Evolutionary conservation across 2,888 invertebrate species (phyloP).

Genomic region (Coenonympha arcania): DNA sequence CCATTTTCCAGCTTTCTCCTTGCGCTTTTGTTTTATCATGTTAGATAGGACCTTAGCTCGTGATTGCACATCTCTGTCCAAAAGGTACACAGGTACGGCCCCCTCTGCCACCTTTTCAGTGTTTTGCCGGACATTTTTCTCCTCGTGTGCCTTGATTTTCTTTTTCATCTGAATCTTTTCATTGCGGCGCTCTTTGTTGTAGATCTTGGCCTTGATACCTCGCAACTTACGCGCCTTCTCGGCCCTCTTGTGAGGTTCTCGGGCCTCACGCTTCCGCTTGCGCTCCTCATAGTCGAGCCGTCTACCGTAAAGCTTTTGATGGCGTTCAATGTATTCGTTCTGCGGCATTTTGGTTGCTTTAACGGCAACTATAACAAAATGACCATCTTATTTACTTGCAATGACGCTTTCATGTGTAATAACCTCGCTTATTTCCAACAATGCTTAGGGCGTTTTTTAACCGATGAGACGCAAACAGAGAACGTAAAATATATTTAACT

Average conservation of each 20-base stretch:
- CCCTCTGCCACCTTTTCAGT: slow-evolving; percentile 90
- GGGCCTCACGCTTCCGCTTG: slow-evolving; percentile 95
- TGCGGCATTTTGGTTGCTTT: slow-evolving; percentile 89
- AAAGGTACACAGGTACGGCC: slow-evolving; percentile 95
- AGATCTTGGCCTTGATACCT: slow-evolving; percentile 97
- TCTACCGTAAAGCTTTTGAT: slow-evolving; percentile 95
- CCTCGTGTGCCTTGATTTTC: slow-evolving; percentile 97
- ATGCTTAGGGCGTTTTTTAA: background rate
- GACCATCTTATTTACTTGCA: slow-evolving; percentile 44
- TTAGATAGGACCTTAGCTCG: slow-evolving; percentile 97
- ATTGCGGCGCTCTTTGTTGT: slow-evolving; percentile 95
- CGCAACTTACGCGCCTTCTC: slow-evolving; percentile 92
- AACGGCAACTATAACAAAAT: slow-evolving; percentile 73
- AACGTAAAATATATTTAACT: background rate
- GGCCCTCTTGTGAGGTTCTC: slow-evolving; percentile 92
- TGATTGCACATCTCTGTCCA: slow-evolving; percentile 96
- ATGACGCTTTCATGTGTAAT: slow-evolving; percentile 22
- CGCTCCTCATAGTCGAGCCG: slow-evolving; percentile 98
- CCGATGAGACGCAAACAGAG: too few species aligned
- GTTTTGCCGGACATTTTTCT: slow-evolving; percentile 90
- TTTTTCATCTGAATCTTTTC: slow-evolving; percentile 99
- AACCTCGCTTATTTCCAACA: slow-evolving; percentile 9
- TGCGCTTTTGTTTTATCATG: slow-evolving; percentile 99
- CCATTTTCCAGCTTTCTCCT: slow-evolving; percentile 99
- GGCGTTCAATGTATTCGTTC: slow-evolving; percentile 99